phyloP scores from a whole-genome alignment of 2,113 vertebrate genomes.

The Rhea pennata region DNA sequence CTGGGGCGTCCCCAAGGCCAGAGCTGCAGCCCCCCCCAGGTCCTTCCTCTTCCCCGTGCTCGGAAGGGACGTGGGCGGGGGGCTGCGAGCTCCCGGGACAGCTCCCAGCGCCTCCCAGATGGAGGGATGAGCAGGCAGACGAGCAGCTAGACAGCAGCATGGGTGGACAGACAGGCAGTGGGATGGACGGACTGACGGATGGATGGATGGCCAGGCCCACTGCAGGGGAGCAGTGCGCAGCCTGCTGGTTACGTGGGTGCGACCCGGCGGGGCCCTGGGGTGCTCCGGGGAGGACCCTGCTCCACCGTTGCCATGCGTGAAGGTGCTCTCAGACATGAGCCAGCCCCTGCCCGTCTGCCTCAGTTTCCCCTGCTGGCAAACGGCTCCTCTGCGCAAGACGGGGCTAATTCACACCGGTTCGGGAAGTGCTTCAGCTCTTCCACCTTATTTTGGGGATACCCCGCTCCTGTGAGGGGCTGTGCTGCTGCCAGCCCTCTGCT shows the following conservation, averaged over 20 bases:
- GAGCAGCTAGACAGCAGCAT: neutral
- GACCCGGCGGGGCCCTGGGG: no score
- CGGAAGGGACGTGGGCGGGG: neutral
- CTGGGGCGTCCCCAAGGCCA: no score
- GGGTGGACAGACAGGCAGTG: neutral
- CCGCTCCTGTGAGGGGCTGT: neutral
- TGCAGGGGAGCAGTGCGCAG: neutral
- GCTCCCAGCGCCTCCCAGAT: no score
- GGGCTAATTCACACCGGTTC: neutral
- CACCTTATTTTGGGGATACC: neutral
- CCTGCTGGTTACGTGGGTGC: neutral
- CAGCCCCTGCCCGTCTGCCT: neutral
- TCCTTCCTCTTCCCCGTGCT: no score
- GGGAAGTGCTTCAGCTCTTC: neutral
- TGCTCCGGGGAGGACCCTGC: no score
- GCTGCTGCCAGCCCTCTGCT: neutral
- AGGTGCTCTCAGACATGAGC: no score
- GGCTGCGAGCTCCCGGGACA: neutral
- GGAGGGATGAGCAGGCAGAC: neutral
- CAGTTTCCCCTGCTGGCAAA: neutral
- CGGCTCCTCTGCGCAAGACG: fast-evolving
- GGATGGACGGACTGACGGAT: neutral
- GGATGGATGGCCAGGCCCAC: neutral
- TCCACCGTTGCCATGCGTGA: no score
- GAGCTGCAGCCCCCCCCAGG: no score